Evolutionary conservation across 2,888 invertebrate species (phyloP).

Genomic region (Temnothorax unifasciatus): DNA sequence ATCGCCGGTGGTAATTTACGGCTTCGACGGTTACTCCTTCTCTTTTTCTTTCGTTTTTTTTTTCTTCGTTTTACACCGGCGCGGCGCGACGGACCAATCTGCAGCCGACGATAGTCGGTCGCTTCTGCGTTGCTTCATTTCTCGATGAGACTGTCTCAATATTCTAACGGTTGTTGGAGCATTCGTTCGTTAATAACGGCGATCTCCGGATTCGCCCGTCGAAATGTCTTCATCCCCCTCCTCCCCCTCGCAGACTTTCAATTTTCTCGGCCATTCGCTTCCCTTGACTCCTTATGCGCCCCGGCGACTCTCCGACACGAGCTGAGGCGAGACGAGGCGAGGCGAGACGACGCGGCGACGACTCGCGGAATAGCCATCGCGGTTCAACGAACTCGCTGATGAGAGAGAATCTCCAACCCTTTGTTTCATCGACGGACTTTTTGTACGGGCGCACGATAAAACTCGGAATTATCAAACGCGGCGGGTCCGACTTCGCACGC

Average conservation of each 20-base stretch:
- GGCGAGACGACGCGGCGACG: neutral
- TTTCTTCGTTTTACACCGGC: conserved; percentile 27
- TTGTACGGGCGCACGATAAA: conserved; percentile 30
- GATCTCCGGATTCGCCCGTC: conserved; percentile 22
- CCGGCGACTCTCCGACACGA: conserved; percentile 1
- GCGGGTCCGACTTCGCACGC: conserved; percentile 10
- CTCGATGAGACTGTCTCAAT: conserved; percentile 25
- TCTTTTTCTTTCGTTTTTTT: neutral
- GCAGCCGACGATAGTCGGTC: conserved; percentile 32
- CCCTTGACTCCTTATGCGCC: neutral
- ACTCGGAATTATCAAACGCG: conserved; percentile 28
- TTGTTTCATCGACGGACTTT: conserved; percentile 23
- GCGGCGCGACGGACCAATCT: conserved; percentile 15
- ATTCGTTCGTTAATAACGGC: conserved; percentile 52
- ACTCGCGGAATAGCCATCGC: conserved; percentile 9
- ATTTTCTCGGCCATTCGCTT: conserved; percentile 38
- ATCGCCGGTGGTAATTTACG: conserved; percentile 70
- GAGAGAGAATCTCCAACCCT: conserved; percentile 11
- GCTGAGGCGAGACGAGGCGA: too few relatives aligned
- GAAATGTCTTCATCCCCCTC: conserved; percentile 17
- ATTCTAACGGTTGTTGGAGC: conserved; percentile 23
- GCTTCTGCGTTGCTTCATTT: conserved; percentile 47
- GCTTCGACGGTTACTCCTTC: conserved; percentile 67
- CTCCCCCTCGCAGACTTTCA: conserved; percentile 17
- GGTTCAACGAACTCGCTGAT: conserved; percentile 42